These are phyloP conservation scores for Archips crataeganus DNA, from an alignment of 2,888 invertebrate genomes.

Conservation along the genomic window DNA sequence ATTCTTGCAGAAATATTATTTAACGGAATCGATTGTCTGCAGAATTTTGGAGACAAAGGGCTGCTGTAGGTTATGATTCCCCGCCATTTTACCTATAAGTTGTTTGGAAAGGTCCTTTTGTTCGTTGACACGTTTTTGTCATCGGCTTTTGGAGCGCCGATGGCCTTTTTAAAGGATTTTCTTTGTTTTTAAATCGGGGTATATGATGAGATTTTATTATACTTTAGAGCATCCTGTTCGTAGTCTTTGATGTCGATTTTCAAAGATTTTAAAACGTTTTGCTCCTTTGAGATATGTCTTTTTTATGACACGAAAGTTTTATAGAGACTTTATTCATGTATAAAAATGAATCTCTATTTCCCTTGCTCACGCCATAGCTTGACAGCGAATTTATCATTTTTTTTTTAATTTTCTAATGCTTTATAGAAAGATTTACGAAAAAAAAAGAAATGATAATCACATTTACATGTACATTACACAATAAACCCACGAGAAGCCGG, in stretches of 20 bases:
- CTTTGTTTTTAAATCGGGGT: slow-evolving; percentile 11
- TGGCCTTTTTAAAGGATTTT: slow-evolving; percentile 22
- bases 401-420: no score
- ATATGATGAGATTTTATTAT: slow-evolving; percentile 5
- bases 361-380: no score
- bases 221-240: slow-evolving; percentile 2
- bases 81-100: slow-evolving; percentile 55
- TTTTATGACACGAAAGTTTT: background rate
- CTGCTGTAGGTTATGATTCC: slow-evolving; percentile 58
- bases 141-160: slow-evolving; percentile 29
- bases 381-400: no score
- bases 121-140: slow-evolving; percentile 48
- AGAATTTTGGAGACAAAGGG: slow-evolving; percentile 62
- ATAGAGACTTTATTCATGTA: no score
- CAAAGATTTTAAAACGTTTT: background rate
- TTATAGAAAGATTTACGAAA: no score
- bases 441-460: no score
- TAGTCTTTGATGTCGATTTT: background rate
- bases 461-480: no score
- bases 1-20: slow-evolving; percentile 78
- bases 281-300: background rate
- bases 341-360: no score
- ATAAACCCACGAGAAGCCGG: no score
- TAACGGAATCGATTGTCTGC: slow-evolving; percentile 72
- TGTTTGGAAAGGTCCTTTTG: slow-evolving; percentile 56